phyloP scores from a whole-genome alignment of 1,140 invertebrate genomes.

The Mamestra configurata region DNA sequence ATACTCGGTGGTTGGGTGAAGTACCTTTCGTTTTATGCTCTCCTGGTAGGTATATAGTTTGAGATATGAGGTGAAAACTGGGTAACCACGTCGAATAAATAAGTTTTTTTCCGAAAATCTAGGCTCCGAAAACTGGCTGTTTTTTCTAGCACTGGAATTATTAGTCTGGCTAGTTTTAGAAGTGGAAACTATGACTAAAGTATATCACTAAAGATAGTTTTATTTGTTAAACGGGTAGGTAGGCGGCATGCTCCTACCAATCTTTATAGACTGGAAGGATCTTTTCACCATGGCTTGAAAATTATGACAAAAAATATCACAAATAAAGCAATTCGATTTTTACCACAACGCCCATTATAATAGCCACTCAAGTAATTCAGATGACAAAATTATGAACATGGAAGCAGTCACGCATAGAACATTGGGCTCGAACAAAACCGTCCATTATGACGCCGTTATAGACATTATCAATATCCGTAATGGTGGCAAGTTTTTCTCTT shows the following conservation, averaged over 20 bases:
- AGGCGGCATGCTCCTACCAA: too few relatives aligned
- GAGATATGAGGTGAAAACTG: neutral
- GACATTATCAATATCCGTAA: constrained; percentile 49
- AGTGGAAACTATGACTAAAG: too few relatives aligned
- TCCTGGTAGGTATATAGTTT: constrained; percentile 31
- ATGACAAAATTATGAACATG: constrained; percentile 34
- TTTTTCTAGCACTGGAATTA: too few relatives aligned
- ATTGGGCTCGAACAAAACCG: constrained; percentile 41
- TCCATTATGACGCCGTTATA: constrained; percentile 31
- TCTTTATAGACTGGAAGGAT: too few relatives aligned
- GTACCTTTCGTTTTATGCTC: neutral
- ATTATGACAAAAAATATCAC: too few relatives aligned
- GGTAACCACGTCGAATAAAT: too few relatives aligned
- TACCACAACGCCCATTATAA: neutral
- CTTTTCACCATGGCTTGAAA: too few relatives aligned
- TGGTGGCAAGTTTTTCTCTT: constrained; percentile 43
- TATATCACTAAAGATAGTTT: too few relatives aligned
- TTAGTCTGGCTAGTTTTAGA: too few relatives aligned
- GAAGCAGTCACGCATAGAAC: constrained; percentile 28
- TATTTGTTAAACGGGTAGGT: too few relatives aligned
- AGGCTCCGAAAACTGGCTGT: too few relatives aligned
- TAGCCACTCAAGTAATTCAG: neutral
- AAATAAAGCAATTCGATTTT: neutral
- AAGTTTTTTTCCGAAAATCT: too few relatives aligned
- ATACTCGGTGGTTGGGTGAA: constrained; percentile 3